Evolutionary conservation across 2,113 vertebrate genomes (phyloP).

Genomic region (Phaetusa simplex): DNA sequence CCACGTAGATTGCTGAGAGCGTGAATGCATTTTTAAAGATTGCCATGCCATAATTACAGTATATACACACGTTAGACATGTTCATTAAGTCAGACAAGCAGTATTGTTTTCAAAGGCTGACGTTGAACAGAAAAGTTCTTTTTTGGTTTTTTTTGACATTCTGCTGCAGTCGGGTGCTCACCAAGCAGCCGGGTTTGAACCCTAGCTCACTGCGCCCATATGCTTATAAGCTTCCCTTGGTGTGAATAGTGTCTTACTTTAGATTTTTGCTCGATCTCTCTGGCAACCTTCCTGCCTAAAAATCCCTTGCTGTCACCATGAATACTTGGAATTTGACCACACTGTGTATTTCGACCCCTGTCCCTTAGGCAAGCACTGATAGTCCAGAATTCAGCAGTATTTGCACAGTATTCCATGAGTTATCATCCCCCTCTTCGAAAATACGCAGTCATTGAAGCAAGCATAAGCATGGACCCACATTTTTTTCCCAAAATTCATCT

Average conservation of each 20-base stretch:
- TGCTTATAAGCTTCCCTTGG: neutral
- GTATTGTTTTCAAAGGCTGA: neutral
- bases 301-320: neutral
- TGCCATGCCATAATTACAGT: neutral
- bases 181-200: neutral
- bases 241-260: neutral
- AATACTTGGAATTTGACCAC: neutral
- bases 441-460: neutral
- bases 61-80: neutral
- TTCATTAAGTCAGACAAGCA: neutral
- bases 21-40: neutral
- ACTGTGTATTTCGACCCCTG: neutral
- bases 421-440: neutral
- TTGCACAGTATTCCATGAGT: neutral
- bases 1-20: neutral
- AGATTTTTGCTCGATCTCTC: conserved; percentile 1
- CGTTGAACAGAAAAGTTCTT: neutral
- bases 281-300: neutral
- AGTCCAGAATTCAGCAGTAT: neutral
- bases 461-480: neutral
- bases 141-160: neutral
- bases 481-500: neutral
- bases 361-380: neutral
- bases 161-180: neutral
- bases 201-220: neutral